phyloP scores from a whole-genome alignment of 92 coral and sea anemone species.

The Phenganax stokvisi region DNA sequence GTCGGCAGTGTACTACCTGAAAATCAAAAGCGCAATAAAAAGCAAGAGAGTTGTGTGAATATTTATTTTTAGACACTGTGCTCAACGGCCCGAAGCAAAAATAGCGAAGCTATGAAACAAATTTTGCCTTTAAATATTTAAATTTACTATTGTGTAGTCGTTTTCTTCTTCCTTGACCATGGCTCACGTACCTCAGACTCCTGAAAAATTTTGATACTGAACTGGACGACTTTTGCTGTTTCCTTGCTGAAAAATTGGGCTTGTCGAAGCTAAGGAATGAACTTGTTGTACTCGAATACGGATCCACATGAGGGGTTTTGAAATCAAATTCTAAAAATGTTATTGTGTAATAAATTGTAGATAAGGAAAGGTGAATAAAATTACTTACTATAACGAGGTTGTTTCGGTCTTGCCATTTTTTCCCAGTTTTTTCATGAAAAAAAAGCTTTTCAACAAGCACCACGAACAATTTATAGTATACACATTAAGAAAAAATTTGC shows the following conservation, averaged over 20 bases:
- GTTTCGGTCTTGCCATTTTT: slow-evolving; percentile 22
- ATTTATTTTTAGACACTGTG: too few relatives aligned
- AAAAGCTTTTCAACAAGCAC: not conserved
- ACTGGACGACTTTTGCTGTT: slow-evolving; percentile 28
- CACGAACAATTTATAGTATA: not conserved
- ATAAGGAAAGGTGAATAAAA: not conserved
- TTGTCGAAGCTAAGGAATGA: slow-evolving; percentile 61
- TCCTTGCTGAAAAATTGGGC: slow-evolving; percentile 40
- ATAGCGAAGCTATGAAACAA: too few relatives aligned
- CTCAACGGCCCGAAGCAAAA: too few relatives aligned
- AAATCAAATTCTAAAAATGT: slow-evolving; percentile 58
- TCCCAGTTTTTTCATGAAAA: not conserved
- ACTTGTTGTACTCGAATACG: slow-evolving; percentile 55
- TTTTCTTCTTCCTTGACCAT: too few relatives aligned
- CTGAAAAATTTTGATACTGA: slow-evolving; percentile 27
- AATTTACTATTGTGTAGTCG: too few relatives aligned
- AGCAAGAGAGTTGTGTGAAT: too few relatives aligned
- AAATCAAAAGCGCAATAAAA: too few relatives aligned
- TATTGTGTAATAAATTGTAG: too few relatives aligned
- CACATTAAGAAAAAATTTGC: too few relatives aligned
- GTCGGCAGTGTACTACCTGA: too few relatives aligned
- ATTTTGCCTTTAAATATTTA: too few relatives aligned
- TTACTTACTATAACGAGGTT: slow-evolving; percentile 32
- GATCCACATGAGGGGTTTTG: slow-evolving; percentile 48
- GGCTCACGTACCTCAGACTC: not conserved